phyloP scores from a whole-genome alignment of 2,113 vertebrate genomes.

The Suricata suricatta region DNA sequence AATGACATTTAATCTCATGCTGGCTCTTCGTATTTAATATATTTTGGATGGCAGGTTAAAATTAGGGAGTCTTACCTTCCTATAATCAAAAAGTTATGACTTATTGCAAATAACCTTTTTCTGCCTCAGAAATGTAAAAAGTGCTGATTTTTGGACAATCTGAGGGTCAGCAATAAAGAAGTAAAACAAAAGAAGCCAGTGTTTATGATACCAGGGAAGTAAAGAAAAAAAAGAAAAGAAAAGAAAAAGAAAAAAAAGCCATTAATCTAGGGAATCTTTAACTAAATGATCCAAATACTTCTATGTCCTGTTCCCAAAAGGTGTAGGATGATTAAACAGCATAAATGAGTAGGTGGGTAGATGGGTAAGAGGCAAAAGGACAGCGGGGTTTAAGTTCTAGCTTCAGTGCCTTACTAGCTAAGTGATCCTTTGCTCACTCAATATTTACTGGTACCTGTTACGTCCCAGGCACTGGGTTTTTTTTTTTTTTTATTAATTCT shows the following conservation, averaged over 20 bases:
- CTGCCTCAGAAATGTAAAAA: neutral
- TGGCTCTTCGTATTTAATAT: conserved; percentile 21
- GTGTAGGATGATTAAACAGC: neutral
- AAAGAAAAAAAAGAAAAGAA: neutral
- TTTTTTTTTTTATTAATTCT: no score
- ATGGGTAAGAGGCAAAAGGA: neutral
- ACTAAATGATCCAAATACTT: neutral
- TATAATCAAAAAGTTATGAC: conserved; percentile 7
- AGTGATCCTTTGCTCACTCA: neutral
- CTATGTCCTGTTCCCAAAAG: neutral
- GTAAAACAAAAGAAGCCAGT: conserved; percentile 27
- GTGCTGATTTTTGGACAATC: neutral
- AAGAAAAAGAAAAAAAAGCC: neutral
- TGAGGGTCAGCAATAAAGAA: neutral
- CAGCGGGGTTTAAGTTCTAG: neutral
- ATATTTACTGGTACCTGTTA: neutral
- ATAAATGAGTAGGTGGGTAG: neutral
- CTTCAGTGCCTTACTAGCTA: neutral
- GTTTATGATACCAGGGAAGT: neutral
- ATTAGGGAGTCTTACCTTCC: neutral
- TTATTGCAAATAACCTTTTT: neutral
- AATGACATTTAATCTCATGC: conserved; percentile 6
- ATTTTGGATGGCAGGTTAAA: conserved; percentile 36
- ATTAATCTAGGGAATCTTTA: neutral
- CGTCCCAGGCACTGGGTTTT: neutral